Conservation (phyloP, 2,113 vertebrate genomes). For the Ictalurus furcatus region DNA sequence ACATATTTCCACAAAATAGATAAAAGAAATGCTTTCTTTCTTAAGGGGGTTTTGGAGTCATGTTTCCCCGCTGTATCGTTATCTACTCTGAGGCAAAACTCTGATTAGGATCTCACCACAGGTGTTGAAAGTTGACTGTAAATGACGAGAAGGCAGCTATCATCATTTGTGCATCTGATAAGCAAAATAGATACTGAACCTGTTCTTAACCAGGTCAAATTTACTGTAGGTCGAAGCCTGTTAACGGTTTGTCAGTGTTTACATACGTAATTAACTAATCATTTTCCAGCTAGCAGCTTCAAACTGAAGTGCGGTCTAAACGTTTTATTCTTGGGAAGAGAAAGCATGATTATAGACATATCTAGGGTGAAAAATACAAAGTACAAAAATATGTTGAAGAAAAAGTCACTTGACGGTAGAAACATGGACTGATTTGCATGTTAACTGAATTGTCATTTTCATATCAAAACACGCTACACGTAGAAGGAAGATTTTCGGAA, state of each 20-base stretch:
- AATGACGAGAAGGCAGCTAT: not conserved
- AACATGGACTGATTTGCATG: not conserved
- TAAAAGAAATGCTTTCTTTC: not conserved
- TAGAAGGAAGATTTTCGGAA: not conserved
- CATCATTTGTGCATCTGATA: not conserved
- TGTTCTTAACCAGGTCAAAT: not conserved
- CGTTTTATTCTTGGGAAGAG: too few relatives aligned
- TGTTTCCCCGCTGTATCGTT: not conserved
- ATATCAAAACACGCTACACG: not conserved
- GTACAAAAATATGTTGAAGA: not conserved
- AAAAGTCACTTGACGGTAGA: not conserved
- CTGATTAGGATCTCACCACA: conserved; percentile 19
- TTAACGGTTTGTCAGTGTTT: not conserved
- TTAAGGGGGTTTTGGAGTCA: not conserved
- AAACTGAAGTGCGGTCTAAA: not conserved
- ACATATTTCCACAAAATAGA: not conserved
- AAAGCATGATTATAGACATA: not conserved
- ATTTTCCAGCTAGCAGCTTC: not conserved
- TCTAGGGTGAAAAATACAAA: not conserved
- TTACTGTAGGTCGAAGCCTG: not conserved
- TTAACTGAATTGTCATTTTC: not conserved
- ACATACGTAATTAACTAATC: not conserved
- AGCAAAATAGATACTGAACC: not conserved
- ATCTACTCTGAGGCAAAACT: not conserved
- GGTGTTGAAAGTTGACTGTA: not conserved